Percentiles rank a stretch among this genome's conserved stretches.
These are phyloP conservation scores for Camponotus fellah DNA, from an alignment of 2,888 invertebrate species.

Conservation along the genomic window DNA sequence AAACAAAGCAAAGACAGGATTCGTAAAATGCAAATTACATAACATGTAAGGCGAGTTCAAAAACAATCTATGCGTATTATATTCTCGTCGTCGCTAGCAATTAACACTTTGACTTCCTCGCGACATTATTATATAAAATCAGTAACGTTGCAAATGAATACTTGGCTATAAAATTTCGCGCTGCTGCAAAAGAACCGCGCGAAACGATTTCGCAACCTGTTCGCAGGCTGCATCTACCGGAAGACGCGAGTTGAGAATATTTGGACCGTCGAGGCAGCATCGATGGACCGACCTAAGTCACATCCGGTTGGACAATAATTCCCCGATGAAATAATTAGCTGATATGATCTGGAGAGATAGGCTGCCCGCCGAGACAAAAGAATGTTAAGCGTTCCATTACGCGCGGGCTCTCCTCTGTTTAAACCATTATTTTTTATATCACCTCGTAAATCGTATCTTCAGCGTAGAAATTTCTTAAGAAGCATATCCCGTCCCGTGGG, in stretches of 20 bases:
- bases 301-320: slow-evolving; percentile 74
- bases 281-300: neutral
- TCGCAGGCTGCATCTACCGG: slow-evolving; percentile 54
- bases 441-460: slow-evolving; percentile 68
- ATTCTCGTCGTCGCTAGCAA: slow-evolving; percentile 31
- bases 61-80: slow-evolving; percentile 36
- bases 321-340: slow-evolving; percentile 76
- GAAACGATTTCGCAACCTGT: slow-evolving; percentile 71
- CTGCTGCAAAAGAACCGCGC: slow-evolving; percentile 56
- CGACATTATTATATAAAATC: slow-evolving; percentile 53
- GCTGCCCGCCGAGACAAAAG: slow-evolving; percentile 76
- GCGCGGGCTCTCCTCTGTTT: slow-evolving; percentile 67
- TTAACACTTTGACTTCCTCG: slow-evolving; percentile 32
- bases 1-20: slow-evolving; percentile 11
- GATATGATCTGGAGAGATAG: slow-evolving; percentile 78
- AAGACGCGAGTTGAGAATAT: slow-evolving; percentile 55
- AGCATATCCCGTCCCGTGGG: neutral
- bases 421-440: slow-evolving; percentile 74
- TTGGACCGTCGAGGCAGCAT: slow-evolving; percentile 56
- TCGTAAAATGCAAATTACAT: slow-evolving; percentile 43
- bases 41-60: slow-evolving; percentile 26
- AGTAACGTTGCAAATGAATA: slow-evolving; percentile 47
- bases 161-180: slow-evolving; percentile 53
- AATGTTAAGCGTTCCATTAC: slow-evolving; percentile 78
- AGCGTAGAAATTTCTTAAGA: slow-evolving; percentile 56